Evolutionary conservation across 2,797 vertebrate genomes (phyloP), one percentile per base, ranked within the genome.

Genomic region (Lates japonicus): DNA sequence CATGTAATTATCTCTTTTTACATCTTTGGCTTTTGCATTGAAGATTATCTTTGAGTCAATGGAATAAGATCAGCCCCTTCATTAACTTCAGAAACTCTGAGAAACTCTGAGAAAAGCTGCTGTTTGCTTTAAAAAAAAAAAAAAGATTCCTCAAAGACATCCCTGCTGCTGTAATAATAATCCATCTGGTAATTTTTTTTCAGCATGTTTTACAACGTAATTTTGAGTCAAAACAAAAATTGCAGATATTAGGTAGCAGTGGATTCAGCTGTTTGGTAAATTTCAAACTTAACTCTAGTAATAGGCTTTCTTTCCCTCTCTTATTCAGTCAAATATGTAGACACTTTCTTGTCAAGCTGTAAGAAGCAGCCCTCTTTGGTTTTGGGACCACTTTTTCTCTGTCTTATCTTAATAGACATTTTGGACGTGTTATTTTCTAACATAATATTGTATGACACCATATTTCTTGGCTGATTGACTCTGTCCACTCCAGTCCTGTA

Each of bases 171-270:
- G 12, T 42, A 33, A 25, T 7, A 54, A 31, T 13, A 58, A 77
- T 44, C 25, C 14, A 48, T 19, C 41, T 61, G 68, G 14, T 0
- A 17, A 2, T 8, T 63, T 9, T 42, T 54, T 29, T 29, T 2
- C 6, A 39, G 37, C n/a, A 39, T 39, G n/a, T 79, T 48, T 72
- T 42, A 69, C 63, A 13, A 77, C 31, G 48, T 41, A 16, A 71
- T 13, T 68, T 22, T 41, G 22, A 54, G 35, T 37, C 6, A 22
- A 51, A 59, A 46, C 14, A 29, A 44, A 61, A 63, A 69, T 11
- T 37, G 39, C 39, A 7, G 10, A 74, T n/a, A 19, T 61, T 20
- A 33, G 25, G 37, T 5, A 16, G 4, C 39, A 41, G 10, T n/a
- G 12, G 35, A 42, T 55, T 22, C 16, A 17, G 31, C 13, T 7